These are phyloP conservation scores for Brachionus sp. DNA, from an alignment of 1,140 invertebrate genomes.

Conservation along the genomic window DNA sequence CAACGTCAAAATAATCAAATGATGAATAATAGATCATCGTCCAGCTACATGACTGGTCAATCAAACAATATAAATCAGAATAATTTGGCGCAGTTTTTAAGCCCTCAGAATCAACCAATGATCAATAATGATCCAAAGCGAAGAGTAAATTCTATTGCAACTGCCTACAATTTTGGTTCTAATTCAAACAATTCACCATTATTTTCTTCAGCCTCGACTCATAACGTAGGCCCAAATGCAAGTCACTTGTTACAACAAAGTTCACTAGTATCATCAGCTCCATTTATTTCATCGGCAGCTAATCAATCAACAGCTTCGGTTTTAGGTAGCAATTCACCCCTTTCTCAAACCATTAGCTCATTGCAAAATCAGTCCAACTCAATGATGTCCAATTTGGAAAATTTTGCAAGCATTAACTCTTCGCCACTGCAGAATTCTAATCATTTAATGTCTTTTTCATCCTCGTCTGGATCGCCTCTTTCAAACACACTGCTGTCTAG, in stretches of 20 bases:
- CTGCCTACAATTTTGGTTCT: not conserved
- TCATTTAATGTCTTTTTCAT: not conserved
- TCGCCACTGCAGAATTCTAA: not conserved
- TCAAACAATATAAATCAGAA: constrained; percentile 6
- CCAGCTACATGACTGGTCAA: not conserved
- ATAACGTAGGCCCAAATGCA: constrained; percentile 28
- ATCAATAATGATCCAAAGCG: constrained; percentile 2
- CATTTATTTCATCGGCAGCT: not conserved
- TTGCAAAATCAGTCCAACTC: not conserved
- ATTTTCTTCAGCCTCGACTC: not conserved
- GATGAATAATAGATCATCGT: not conserved
- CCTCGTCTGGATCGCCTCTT: not conserved
- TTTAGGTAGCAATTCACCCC: constrained; percentile 7
- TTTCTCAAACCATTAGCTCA: not conserved
- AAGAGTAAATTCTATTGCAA: constrained; percentile 36
- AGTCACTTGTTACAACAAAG: constrained; percentile 14
- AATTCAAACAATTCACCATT: not conserved
- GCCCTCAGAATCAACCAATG: not conserved
- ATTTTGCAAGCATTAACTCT: not conserved
- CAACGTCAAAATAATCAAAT: not conserved
- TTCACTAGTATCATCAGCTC: constrained; percentile 30
- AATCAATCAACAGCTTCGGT: constrained; percentile 22
- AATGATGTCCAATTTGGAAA: not conserved
- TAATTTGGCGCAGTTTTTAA: constrained; percentile 13
- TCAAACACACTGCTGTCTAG: not conserved